A percentile compares a stretch with the other conserved stretches of the same genome.
Conservation (phyloP, 2,113 vertebrate species). For the Macaca nemestrina region DNA sequence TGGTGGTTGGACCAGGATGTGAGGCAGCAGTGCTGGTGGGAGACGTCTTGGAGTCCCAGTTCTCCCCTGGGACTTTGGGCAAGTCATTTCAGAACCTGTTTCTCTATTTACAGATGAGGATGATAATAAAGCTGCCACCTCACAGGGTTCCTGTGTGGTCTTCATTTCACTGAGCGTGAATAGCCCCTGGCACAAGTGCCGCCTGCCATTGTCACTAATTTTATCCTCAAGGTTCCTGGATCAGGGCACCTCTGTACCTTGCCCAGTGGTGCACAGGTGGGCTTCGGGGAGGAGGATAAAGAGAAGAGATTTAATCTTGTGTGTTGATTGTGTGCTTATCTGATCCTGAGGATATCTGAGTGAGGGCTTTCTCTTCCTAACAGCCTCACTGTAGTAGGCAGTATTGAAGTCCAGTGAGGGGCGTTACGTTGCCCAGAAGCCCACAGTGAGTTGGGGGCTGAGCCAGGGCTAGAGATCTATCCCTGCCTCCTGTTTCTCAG, state of each 20-base stretch:
- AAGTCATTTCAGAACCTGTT: neutral
- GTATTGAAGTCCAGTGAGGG: neutral
- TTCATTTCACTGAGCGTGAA: fast-evolving
- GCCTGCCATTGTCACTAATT: neutral
- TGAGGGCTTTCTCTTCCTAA: neutral
- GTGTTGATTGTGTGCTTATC: neutral
- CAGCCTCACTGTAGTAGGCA: neutral
- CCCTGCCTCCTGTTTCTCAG: neutral
- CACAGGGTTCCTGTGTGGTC: neutral
- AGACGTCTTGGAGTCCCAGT: neutral
- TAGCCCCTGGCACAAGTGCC: neutral
- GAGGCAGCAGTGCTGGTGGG: neutral
- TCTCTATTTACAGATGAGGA: neutral
- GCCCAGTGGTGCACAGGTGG: neutral
- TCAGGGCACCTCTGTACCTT: neutral
- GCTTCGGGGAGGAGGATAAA: neutral
- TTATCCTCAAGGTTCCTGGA: neutral
- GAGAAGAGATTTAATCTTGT: neutral
- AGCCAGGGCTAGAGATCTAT: neutral
- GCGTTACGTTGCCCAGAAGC: neutral
- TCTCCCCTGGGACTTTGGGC: neutral
- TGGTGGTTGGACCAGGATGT: neutral
- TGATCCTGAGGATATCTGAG: neutral
- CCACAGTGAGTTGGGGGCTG: neutral
- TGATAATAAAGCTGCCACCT: neutral